Percentiles rank a stretch among this genome's conserved stretches.
These are phyloP conservation scores for Leucoraja ocellata DNA, from an alignment of 2,797 vertebrate genomes.

Conservation along the genomic window DNA sequence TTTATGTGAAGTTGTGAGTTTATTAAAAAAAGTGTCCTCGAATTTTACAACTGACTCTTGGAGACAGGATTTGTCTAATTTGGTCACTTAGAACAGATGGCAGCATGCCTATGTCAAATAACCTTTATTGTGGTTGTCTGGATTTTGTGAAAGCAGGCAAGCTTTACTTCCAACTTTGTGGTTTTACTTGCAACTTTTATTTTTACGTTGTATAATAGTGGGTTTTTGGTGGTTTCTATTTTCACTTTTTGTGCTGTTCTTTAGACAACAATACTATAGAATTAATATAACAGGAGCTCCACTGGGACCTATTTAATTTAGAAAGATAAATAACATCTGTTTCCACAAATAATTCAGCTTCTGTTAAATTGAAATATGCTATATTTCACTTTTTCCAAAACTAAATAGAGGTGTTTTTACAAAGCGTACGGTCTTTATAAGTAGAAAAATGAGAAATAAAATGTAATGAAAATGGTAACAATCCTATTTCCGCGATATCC, in stretches of 20 bases:
- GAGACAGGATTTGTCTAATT: background rate
- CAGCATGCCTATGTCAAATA: background rate
- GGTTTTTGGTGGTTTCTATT: constrained; percentile 10
- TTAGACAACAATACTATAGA: background rate
- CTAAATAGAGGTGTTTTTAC: background rate
- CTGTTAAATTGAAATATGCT: background rate
- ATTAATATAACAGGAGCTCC: background rate
- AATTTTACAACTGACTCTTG: background rate
- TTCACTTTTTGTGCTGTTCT: background rate
- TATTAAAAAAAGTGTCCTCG: background rate
- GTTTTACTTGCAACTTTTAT: constrained; percentile 23
- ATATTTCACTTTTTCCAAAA: background rate
- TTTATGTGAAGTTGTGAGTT: background rate
- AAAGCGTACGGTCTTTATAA: background rate
- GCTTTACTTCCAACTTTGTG: constrained; percentile 11
- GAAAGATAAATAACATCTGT: background rate
- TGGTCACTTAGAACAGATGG: constrained; percentile 11
- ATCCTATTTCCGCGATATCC: background rate
- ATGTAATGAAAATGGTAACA: background rate
- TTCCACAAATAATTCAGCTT: background rate
- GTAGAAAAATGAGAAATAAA: background rate
- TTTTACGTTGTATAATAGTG: background rate
- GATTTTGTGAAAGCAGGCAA: background rate
- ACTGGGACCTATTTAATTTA: background rate
- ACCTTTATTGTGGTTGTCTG: constrained; percentile 1